Conservation (phyloP, 2,797 vertebrate genomes). For the Pterois miles region DNA sequence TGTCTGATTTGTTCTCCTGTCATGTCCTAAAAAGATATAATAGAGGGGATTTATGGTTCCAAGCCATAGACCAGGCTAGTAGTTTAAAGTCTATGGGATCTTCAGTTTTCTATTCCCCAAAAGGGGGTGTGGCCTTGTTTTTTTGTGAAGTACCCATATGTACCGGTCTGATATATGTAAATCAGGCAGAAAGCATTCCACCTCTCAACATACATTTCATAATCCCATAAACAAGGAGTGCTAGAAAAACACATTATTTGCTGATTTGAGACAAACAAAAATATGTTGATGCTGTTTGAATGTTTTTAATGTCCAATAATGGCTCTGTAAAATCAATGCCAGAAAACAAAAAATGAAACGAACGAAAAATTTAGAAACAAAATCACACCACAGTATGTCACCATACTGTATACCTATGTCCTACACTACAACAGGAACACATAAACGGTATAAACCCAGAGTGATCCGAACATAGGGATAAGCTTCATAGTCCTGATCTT, state of each 20-base stretch:
- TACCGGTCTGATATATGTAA: background rate
- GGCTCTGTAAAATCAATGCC: background rate
- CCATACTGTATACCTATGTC: background rate
- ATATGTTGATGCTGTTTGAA: background rate
- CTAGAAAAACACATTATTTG: conserved; percentile 2
- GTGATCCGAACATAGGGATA: background rate
- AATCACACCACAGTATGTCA: background rate
- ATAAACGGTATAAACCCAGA: background rate
- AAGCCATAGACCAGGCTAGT: no score
- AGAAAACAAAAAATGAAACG: no score
- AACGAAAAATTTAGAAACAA: background rate
- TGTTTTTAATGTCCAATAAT: background rate
- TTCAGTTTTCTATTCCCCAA: no score
- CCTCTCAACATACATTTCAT: background rate
- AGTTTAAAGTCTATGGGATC: no score
- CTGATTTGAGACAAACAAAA: conserved; percentile 3
- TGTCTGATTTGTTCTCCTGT: no score
- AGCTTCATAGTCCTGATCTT: background rate
- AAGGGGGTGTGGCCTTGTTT: no score
- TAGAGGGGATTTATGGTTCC: no score
- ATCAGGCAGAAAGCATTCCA: background rate
- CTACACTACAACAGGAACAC: background rate
- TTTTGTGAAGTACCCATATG: no score
- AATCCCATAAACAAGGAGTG: background rate
- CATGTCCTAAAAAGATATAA: no score